Evolutionary conservation across 2,113 vertebrate species (phyloP).

Genomic region (Sakesphorus luctuosus): DNA sequence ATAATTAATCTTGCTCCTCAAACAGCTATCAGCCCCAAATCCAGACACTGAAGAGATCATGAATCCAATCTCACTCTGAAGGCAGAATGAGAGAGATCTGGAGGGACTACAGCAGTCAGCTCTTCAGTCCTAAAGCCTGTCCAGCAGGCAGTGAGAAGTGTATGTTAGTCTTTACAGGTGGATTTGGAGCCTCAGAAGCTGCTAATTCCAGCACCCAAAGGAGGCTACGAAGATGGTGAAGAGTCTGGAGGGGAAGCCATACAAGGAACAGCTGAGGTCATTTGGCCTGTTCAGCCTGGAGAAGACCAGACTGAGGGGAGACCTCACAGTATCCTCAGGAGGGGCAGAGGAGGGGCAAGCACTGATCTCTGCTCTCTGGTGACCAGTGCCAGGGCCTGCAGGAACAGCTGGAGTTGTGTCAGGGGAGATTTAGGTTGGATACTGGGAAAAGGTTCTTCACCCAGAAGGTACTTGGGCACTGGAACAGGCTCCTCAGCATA

Average conservation of each 20-base stretch:
- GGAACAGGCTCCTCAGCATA: neutral
- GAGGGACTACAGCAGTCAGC: neutral
- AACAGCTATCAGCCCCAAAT: neutral
- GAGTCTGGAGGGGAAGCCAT: neutral
- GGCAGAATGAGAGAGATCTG: neutral
- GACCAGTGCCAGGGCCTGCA: neutral
- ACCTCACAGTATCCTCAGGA: rapidly evolving
- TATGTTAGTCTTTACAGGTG: neutral
- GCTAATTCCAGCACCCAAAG: neutral
- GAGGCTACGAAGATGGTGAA: neutral
- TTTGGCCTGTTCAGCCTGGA: neutral
- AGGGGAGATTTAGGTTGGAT: rapidly evolving
- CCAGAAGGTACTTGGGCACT: neutral
- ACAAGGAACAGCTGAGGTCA: neutral
- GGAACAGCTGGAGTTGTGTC: neutral
- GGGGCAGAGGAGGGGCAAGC: neutral
- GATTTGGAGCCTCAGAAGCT: neutral
- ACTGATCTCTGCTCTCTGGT: rapidly evolving
- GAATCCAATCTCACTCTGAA: neutral
- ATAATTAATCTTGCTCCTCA: neutral
- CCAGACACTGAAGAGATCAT: neutral
- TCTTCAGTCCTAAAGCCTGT: neutral
- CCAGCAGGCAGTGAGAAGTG: neutral
- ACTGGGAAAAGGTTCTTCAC: neutral
- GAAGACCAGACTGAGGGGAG: neutral